Percentiles rank a stretch among this genome's conserved stretches.
These are phyloP conservation scores for Elaeidobius kamerunicus DNA, from an alignment of 2,888 invertebrate genomes.

Conservation along the genomic window DNA sequence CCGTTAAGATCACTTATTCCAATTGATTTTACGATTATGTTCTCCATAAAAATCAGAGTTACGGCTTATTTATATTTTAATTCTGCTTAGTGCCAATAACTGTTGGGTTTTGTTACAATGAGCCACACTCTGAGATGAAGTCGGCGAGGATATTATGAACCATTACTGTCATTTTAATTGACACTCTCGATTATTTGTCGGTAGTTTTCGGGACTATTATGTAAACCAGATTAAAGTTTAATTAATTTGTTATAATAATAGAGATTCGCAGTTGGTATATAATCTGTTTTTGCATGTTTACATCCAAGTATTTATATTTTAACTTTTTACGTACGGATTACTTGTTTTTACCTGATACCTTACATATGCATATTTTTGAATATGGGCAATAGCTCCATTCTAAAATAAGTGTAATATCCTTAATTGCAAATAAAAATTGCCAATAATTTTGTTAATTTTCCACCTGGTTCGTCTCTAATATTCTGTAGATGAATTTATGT, in stretches of 20 bases:
- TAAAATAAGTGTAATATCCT: no score
- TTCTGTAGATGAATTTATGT: no score
- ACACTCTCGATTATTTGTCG: slow-evolving; percentile 28
- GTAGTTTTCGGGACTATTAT: slow-evolving; percentile 29
- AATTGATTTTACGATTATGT: slow-evolving; percentile 30
- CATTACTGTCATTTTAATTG: slow-evolving; percentile 31
- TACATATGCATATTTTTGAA: no score
- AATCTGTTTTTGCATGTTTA: no score
- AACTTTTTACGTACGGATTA: no score
- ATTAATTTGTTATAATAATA: neutral
- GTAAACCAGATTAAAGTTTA: slow-evolving; percentile 17
- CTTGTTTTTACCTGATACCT: no score
- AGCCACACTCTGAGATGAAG: slow-evolving; percentile 26
- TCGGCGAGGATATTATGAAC: slow-evolving; percentile 28
- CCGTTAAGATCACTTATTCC: slow-evolving; percentile 27
- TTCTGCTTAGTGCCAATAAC: slow-evolving; percentile 29
- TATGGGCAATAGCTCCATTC: no score
- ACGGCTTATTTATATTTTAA: slow-evolving; percentile 31
- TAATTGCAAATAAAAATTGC: no score
- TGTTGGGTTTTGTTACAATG: slow-evolving; percentile 30
- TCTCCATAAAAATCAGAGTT: slow-evolving; percentile 27
- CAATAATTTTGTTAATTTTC: no score
- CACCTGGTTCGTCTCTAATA: no score
- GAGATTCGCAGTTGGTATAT: no score
- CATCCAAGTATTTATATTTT: no score